Conservation (phyloP, 2,113 vertebrate species). For the Prinia subflava region DNA sequence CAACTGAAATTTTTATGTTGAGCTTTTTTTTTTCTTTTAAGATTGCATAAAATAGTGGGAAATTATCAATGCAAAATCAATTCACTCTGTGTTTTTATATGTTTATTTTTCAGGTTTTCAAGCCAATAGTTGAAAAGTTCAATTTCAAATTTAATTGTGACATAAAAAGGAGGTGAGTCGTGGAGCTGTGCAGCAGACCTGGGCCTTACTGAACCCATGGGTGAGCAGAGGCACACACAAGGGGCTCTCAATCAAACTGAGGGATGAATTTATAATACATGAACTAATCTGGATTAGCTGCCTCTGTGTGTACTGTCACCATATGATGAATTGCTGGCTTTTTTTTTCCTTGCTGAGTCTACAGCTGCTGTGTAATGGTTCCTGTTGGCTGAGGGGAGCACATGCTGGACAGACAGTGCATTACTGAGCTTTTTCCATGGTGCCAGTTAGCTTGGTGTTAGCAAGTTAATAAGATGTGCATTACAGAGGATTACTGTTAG, state of each 20-base stretch:
- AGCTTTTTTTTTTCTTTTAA: neutral
- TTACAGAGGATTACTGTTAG: neutral
- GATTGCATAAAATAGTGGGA: neutral
- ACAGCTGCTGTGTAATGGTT: neutral
- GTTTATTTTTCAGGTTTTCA: slow-evolving; percentile 85
- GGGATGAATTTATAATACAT: neutral
- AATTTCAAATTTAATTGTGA: slow-evolving; percentile 89
- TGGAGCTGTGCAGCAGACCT: neutral
- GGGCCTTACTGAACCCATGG: neutral
- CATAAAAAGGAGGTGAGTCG: slow-evolving; percentile 86
- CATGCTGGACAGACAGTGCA: neutral
- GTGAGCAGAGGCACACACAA: neutral
- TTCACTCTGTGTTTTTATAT: neutral
- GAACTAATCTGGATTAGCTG: neutral
- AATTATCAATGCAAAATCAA: neutral
- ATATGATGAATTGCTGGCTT: neutral
- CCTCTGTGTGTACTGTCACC: neutral
- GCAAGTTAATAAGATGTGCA: neutral
- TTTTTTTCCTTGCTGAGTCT: neutral
- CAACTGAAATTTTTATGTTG: neutral
- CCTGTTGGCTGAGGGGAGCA: neutral
- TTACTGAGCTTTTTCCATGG: neutral
- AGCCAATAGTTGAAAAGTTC: slow-evolving; percentile 90
- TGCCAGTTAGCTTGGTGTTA: neutral
- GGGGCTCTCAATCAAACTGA: neutral